Evolutionary conservation across 2,888 invertebrate genomes (phyloP).

Genomic region (Gortyna flavago): DNA sequence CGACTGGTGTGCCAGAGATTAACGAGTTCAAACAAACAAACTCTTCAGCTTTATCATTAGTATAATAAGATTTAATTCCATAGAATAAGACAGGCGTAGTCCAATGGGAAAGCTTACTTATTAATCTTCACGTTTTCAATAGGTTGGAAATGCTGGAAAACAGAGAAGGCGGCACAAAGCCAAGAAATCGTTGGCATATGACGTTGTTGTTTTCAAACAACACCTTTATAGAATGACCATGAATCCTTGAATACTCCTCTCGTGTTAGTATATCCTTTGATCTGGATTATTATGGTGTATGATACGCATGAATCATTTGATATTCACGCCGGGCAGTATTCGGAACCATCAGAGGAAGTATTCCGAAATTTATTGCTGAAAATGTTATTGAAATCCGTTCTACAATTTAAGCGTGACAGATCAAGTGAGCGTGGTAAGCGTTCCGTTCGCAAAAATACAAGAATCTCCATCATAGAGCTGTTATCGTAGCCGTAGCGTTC

Average conservation of each 20-base stretch:
- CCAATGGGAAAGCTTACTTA: constrained; percentile 69
- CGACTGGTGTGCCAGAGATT: not conserved
- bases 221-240: constrained; percentile 56
- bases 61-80: constrained; percentile 66
- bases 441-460: constrained; percentile 38
- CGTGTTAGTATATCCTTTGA: constrained; percentile 59
- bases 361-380: constrained; percentile 43
- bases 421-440: constrained; percentile 26
- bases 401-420: constrained; percentile 48
- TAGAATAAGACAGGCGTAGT: constrained; percentile 69
- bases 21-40: not conserved
- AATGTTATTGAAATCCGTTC: constrained; percentile 56
- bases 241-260: constrained; percentile 53
- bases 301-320: constrained; percentile 52
- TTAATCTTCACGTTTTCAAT: constrained; percentile 67
- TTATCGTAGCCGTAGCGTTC: constrained; percentile 7
- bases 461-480: constrained; percentile 13
- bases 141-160: constrained; percentile 49
- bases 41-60: not conserved
- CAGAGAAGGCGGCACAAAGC: constrained; percentile 68
- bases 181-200: constrained; percentile 68
- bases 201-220: constrained; percentile 61
- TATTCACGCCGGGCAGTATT: constrained; percentile 17
- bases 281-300: constrained; percentile 61
- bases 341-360: constrained; percentile 29